phyloP scores from a whole-genome alignment of 1,140 invertebrate genomes.

The Macrobrachium rosenbergii region DNA sequence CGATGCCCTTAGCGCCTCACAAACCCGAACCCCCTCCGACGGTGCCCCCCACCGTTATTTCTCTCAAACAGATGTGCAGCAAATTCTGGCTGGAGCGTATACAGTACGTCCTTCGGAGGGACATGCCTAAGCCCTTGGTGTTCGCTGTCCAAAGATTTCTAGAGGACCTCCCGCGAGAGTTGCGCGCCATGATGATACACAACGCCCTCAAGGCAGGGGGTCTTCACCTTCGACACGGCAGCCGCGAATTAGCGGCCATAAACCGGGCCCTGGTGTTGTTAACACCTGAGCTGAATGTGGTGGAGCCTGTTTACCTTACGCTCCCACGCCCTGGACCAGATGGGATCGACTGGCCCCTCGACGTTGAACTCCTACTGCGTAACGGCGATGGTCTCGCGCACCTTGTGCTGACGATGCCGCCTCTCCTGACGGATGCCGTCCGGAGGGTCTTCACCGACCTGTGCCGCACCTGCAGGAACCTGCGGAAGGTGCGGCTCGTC shows the following conservation, averaged over 20 bases:
- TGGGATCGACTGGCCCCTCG: slow-evolving; percentile 52
- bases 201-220: slow-evolving; percentile 63
- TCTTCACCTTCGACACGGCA: slow-evolving; percentile 60
- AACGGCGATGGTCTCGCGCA: slow-evolving; percentile 58
- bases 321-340: slow-evolving; percentile 46
- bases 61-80: slow-evolving; percentile 60
- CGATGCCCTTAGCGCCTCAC: slow-evolving; percentile 47
- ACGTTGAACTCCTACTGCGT: slow-evolving; percentile 56
- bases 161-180: slow-evolving; percentile 52
- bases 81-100: slow-evolving; percentile 64
- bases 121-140: slow-evolving; percentile 60
- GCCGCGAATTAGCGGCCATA: slow-evolving; percentile 54
- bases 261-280: slow-evolving; percentile 62
- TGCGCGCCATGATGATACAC: slow-evolving; percentile 61
- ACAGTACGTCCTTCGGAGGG: slow-evolving; percentile 55
- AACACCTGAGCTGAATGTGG: slow-evolving; percentile 55
- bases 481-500: slow-evolving; percentile 41
- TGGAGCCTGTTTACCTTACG: slow-evolving; percentile 62
- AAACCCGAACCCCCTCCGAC: slow-evolving; percentile 25
- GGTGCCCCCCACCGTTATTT: slow-evolving; percentile 49
- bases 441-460: slow-evolving; percentile 60
- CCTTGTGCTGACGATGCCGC: slow-evolving; percentile 59
- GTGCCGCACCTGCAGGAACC: slow-evolving; percentile 58
- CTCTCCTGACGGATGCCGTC: slow-evolving; percentile 48
- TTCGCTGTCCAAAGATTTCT: slow-evolving; percentile 60